phyloP scores from a whole-genome alignment of 2,797 vertebrate species.

The Liparis tanakae region DNA sequence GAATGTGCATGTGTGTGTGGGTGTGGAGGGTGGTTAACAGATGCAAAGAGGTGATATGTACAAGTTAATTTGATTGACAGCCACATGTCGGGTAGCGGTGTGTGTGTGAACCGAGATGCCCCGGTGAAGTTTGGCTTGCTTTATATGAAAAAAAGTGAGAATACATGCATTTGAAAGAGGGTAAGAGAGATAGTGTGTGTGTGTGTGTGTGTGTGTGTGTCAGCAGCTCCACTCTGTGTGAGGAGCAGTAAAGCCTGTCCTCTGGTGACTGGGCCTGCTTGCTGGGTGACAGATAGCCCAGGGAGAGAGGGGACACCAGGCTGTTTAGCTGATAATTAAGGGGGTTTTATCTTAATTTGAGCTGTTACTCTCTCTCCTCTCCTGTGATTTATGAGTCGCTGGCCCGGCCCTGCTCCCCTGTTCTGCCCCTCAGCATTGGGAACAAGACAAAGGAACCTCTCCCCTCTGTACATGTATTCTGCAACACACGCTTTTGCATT shows the following conservation, averaged over 20 bases:
- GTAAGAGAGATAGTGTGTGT: constrained; percentile 18
- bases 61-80: constrained; percentile 70
- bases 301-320: constrained; percentile 79
- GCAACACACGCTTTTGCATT: constrained; percentile 29
- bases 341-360: constrained; percentile 89
- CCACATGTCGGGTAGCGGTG: constrained; percentile 41
- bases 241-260: constrained; percentile 75
- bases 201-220: constrained; percentile 35
- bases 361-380: constrained; percentile 87
- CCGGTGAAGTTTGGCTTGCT: constrained; percentile 20
- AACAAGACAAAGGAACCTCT: constrained; percentile 74
- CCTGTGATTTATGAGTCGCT: constrained; percentile 83
- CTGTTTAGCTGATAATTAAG: constrained; percentile 84
- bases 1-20: constrained; percentile 30
- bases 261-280: constrained; percentile 71
- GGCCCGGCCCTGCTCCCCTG: constrained; percentile 67
- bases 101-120: not conserved
- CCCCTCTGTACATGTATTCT: constrained; percentile 37
- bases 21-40: constrained; percentile 32
- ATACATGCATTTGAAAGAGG: constrained; percentile 19
- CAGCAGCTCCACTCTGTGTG: constrained; percentile 56
- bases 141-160: constrained; percentile 25
- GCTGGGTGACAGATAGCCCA: constrained; percentile 68
- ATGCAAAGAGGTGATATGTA: constrained; percentile 58
- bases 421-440: constrained; percentile 75